Percentiles rank a stretch among this genome's conserved stretches.
phyloP scores from a whole-genome alignment of 1,140 invertebrate species.

The Mactra quadrangularis region DNA sequence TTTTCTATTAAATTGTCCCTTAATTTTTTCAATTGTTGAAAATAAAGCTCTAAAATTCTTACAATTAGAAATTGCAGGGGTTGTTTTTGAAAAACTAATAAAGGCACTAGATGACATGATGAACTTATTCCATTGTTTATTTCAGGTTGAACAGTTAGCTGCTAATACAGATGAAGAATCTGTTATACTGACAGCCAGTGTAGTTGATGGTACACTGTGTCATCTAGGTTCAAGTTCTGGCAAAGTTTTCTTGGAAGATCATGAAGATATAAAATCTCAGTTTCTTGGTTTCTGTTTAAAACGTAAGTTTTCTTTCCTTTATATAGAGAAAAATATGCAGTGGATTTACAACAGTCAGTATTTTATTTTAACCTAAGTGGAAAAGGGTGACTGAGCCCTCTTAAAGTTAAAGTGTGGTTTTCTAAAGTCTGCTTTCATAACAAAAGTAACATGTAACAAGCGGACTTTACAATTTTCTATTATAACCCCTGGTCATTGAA shows the following conservation, averaged over 20 bases:
- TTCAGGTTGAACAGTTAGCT: slow-evolving; percentile 42
- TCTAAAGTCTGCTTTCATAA: not conserved
- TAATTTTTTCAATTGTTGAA: too few relatives aligned
- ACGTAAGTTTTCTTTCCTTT: slow-evolving; percentile 10
- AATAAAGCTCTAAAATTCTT: too few relatives aligned
- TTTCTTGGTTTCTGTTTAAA: slow-evolving; percentile 36
- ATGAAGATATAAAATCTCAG: slow-evolving; percentile 49
- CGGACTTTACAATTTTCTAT: too few relatives aligned
- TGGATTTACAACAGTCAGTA: too few relatives aligned
- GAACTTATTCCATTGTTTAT: too few relatives aligned
- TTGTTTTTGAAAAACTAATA: too few relatives aligned
- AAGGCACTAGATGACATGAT: too few relatives aligned
- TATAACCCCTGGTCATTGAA: too few relatives aligned
- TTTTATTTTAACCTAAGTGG: not conserved
- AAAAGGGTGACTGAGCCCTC: not conserved
- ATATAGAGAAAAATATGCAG: not conserved
- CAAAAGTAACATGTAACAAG: not conserved
- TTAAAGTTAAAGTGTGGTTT: not conserved
- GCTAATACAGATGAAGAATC: slow-evolving; percentile 34
- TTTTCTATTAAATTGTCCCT: too few relatives aligned
- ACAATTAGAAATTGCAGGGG: too few relatives aligned
- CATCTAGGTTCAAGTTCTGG: slow-evolving; percentile 37
- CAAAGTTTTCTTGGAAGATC: slow-evolving; percentile 37
- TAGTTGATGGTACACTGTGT: slow-evolving; percentile 36
- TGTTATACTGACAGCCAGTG: slow-evolving; percentile 38